Conservation (phyloP, 2,797 vertebrate genomes). For the Merluccius polli region DNA sequence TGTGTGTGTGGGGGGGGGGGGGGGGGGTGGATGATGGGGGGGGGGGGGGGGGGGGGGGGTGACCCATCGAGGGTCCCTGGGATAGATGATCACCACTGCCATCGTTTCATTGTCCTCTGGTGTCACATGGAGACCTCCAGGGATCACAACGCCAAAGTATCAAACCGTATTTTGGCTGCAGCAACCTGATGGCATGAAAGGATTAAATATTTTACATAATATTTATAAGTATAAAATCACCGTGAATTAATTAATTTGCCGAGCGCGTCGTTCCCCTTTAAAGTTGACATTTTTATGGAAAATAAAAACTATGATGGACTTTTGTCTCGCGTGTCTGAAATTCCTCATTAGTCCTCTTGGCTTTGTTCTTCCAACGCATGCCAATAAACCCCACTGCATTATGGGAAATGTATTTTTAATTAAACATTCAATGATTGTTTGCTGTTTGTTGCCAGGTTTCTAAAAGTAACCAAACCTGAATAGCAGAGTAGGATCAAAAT, state of each 20-base stretch:
- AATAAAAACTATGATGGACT: neutral
- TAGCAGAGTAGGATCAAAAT: neutral
- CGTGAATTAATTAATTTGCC: neutral
- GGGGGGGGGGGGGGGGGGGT: neutral
- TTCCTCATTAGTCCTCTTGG: neutral
- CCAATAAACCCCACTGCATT: neutral
- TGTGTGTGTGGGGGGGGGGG: too few species aligned
- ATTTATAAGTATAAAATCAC: neutral
- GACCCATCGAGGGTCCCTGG: neutral
- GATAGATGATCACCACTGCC: neutral
- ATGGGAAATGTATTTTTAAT: neutral
- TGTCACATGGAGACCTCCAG: neutral
- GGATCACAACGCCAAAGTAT: neutral
- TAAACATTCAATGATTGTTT: neutral
- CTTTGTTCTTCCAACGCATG: neutral
- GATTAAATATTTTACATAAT: neutral
- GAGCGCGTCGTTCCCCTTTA: neutral
- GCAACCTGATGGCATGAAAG: neutral
- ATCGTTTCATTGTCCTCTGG: neutral
- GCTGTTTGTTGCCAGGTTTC: neutral
- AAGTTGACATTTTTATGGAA: conserved; percentile 3
- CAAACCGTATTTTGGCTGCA: neutral
- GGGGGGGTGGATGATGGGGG: too few species aligned
- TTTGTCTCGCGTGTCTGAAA: conserved; percentile 13
- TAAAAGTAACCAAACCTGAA: neutral